These are phyloP conservation scores for Leptinotarsa defecta DNA, from an alignment of 1,140 invertebrate species.

Conservation along the genomic window DNA sequence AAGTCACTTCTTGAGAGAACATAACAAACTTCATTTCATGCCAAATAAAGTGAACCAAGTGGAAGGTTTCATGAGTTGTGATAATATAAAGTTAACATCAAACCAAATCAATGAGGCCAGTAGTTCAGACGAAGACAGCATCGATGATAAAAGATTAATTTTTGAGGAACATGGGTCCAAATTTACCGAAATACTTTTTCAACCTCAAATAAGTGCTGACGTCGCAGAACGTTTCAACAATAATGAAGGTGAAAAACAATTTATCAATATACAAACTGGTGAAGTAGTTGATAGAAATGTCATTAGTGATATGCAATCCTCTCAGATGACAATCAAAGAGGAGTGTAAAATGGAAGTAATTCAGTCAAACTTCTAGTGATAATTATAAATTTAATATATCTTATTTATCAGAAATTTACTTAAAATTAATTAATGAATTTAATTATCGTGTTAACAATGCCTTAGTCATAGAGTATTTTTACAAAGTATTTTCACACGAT, in stretches of 20 bases:
- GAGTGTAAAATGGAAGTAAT: constrained; percentile 37
- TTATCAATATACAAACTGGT: constrained; percentile 63
- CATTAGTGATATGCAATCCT: constrained; percentile 33
- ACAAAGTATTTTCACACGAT: constrained; percentile 54
- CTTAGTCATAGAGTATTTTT: constrained; percentile 55
- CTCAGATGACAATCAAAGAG: constrained; percentile 19
- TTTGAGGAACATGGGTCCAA: constrained; percentile 55
- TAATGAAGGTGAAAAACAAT: constrained; percentile 59
- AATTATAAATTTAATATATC: constrained; percentile 41
- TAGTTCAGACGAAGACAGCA: constrained; percentile 42
- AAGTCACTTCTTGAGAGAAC: constrained; percentile 76
- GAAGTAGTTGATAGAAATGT: constrained; percentile 51
- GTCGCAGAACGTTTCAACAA: constrained; percentile 48
- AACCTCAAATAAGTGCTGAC: constrained; percentile 40
- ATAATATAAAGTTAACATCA: constrained; percentile 58
- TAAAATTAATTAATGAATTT: constrained; percentile 35
- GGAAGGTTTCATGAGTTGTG: constrained; percentile 65
- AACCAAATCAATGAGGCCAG: constrained; percentile 52
- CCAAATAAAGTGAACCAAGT: constrained; percentile 64
- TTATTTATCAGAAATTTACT: constrained; percentile 34
- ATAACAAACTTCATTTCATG: constrained; percentile 78
- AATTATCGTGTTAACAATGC: constrained; percentile 47
- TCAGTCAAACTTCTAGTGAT: constrained; percentile 56
- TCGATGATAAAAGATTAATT: constrained; percentile 49
- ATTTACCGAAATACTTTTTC: constrained; percentile 39